These are phyloP conservation scores for Paracanthobrama guichenoti DNA, from an alignment of 2,113 vertebrate species.

Conservation along the genomic window DNA sequence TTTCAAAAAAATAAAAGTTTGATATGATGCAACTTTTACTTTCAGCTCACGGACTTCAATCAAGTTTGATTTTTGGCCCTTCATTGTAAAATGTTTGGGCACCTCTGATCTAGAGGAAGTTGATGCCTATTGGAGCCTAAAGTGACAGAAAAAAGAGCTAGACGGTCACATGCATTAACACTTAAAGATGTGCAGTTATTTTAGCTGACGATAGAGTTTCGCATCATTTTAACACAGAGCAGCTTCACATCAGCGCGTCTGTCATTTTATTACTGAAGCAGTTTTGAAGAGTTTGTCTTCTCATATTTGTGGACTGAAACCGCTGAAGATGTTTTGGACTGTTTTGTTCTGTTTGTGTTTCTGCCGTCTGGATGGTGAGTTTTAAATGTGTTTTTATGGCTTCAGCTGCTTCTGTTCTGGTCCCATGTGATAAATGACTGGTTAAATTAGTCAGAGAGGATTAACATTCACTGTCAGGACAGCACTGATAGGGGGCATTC, in stretches of 20 bases:
- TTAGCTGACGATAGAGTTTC: neutral
- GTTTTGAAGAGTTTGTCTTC: neutral
- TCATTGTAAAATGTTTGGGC: no score
- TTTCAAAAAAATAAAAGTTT: no score
- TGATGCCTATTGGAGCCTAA: neutral
- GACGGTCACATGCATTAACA: neutral
- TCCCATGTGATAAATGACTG: no score
- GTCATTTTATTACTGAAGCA: neutral
- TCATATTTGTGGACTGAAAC: neutral
- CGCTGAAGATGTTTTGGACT: neutral
- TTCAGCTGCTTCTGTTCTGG: neutral
- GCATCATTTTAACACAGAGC: neutral
- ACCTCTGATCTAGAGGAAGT: no score
- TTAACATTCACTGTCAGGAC: no score
- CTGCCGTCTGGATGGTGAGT: neutral
- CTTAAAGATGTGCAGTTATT: neutral
- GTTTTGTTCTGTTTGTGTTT: neutral
- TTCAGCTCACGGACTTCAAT: no score
- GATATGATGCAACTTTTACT: no score
- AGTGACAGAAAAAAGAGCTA: neutral
- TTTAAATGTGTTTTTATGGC: neutral
- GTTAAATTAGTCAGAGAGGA: no score
- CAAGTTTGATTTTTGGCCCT: no score
- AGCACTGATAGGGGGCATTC: no score
- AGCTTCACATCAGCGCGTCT: neutral